Conservation (phyloP, 1,140 invertebrate genomes). For the Drosophila dunni region DNA sequence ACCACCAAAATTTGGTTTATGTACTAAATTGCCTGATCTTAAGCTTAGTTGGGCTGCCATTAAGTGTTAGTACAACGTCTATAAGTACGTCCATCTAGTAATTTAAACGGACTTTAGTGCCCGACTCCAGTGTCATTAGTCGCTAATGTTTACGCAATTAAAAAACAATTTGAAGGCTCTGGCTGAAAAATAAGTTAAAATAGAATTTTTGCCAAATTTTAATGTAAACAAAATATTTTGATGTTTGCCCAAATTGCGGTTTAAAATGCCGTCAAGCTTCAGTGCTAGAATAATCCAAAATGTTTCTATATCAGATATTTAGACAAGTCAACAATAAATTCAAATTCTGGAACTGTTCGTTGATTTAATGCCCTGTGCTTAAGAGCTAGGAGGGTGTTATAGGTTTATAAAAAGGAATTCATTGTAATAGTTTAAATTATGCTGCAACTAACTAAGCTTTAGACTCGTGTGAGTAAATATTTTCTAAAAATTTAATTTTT, state of each 20-base stretch:
- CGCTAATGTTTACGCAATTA: constrained; percentile 66
- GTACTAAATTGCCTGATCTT: constrained; percentile 30
- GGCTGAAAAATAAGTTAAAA: constrained; percentile 24
- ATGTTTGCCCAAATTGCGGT: constrained; percentile 17
- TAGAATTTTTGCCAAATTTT: constrained; percentile 36
- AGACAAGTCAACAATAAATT: not conserved
- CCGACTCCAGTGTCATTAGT: constrained; percentile 45
- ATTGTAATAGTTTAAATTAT: no score
- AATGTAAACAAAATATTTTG: constrained; percentile 1
- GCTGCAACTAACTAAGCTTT: no score
- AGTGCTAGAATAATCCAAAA: constrained; percentile 11
- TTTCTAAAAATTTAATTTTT: not conserved
- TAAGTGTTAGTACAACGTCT: constrained; percentile 5
- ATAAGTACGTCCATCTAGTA: constrained; percentile 25
- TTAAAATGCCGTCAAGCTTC: constrained; percentile 25
- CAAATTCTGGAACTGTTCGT: constrained; percentile 18
- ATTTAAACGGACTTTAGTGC: constrained; percentile 22
- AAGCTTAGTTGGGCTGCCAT: constrained; percentile 3
- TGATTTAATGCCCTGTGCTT: constrained; percentile 2
- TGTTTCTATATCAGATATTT: not conserved
- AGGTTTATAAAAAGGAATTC: not conserved
- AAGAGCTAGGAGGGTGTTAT: not conserved
- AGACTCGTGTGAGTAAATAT: no score
- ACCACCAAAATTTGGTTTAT: not conserved
- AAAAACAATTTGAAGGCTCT: constrained; percentile 61